Conservation (phyloP, 2,113 vertebrate species). For the Phyllostomus hastatus region DNA sequence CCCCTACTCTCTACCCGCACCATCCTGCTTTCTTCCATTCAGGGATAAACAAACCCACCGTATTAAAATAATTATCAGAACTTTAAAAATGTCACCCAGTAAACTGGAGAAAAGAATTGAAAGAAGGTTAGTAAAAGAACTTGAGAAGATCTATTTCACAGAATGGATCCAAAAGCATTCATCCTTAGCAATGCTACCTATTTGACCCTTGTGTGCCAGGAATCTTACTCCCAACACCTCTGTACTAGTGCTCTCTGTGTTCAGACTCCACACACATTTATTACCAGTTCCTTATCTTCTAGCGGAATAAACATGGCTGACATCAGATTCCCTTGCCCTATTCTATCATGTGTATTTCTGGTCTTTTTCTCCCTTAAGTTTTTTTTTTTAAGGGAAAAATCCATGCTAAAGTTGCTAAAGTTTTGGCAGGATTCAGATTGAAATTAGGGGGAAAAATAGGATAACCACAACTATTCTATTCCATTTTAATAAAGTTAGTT, state of each 20-base stretch:
- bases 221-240: neutral
- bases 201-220: neutral
- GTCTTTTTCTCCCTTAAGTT: neutral
- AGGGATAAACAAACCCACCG: neutral
- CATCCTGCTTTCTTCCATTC: neutral
- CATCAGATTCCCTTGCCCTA: neutral
- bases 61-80: neutral
- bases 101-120: neutral
- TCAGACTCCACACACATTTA: neutral
- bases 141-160: neutral
- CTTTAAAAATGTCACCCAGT: neutral
- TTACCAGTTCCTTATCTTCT: neutral
- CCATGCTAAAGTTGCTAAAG: neutral
- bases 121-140: neutral
- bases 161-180: neutral
- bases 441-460: neutral
- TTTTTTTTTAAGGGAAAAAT: neutral
- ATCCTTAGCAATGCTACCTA: neutral
- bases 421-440: neutral
- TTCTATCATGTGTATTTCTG: neutral
- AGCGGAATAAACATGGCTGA: neutral
- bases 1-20: neutral
- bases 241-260: neutral
- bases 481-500: slow-evolving; percentile 22
- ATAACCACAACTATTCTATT: neutral